These are phyloP conservation scores for Hybognathus amarus DNA, from an alignment of 2,797 vertebrate genomes.

Conservation along the genomic window DNA sequence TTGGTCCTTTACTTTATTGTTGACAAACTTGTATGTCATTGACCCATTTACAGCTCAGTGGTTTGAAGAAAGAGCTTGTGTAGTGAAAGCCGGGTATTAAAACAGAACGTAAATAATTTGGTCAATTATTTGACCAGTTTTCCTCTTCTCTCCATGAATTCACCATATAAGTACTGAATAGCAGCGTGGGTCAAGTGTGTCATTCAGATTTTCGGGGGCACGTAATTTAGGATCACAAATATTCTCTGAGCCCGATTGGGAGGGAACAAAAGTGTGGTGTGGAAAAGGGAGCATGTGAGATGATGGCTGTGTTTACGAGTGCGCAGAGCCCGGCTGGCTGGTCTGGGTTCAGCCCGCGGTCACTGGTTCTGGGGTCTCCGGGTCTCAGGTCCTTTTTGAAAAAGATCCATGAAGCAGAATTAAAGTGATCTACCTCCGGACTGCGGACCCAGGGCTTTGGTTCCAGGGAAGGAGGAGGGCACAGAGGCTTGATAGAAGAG, in stretches of 20 bases:
- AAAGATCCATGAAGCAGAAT: constrained; percentile 85
- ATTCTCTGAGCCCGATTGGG: constrained; percentile 62
- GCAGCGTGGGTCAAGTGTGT: constrained; percentile 18
- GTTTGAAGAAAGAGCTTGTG: constrained; percentile 45
- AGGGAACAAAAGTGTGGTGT: constrained; percentile 68
- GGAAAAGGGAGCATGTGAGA: constrained; percentile 72
- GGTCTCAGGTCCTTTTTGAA: constrained; percentile 80
- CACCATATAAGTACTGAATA: constrained; percentile 18
- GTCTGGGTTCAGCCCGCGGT: constrained; percentile 77
- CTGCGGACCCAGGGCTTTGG: constrained; percentile 64
- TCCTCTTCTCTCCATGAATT: not conserved
- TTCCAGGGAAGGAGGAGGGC: constrained; percentile 37
- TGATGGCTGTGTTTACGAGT: constrained; percentile 76
- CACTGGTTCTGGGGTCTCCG: constrained; percentile 78
- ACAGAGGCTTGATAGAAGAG: constrained; percentile 55
- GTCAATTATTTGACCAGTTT: not conserved
- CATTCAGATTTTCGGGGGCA: constrained; percentile 11
- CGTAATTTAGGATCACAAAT: constrained; percentile 51
- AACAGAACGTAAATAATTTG: not conserved
- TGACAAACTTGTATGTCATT: not conserved
- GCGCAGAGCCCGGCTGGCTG: constrained; percentile 65
- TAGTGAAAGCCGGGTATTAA: constrained; percentile 35
- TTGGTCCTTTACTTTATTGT: constrained; percentile 7
- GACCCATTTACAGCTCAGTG: constrained; percentile 47
- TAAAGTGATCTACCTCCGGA: constrained; percentile 84